Conservation (phyloP, 2,888 invertebrate species). For the Hoplodrina ambigua region DNA sequence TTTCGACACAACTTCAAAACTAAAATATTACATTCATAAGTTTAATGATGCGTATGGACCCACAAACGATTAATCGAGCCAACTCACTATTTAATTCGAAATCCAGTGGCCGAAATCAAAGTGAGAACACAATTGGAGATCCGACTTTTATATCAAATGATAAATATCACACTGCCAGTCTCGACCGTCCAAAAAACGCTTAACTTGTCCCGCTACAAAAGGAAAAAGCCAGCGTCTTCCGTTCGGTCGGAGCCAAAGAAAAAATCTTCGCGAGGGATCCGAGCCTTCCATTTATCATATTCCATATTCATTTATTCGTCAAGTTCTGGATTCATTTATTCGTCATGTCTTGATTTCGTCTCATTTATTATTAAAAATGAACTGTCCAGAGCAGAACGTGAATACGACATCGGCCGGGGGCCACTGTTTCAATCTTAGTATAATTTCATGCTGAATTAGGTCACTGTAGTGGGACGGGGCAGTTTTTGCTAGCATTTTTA, state of each 20-base stretch:
- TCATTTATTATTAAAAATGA: slow-evolving; percentile 91
- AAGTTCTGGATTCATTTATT: slow-evolving; percentile 91
- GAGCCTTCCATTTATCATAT: slow-evolving; percentile 90
- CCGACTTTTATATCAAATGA: slow-evolving; percentile 87
- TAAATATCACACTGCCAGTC: slow-evolving; percentile 87
- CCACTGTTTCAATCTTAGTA: slow-evolving; percentile 89
- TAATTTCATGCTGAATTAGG: slow-evolving; percentile 89
- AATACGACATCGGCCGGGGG: slow-evolving; percentile 83
- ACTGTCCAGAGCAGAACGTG: slow-evolving; percentile 88
- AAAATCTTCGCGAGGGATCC: slow-evolving; percentile 90
- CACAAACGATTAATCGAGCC: slow-evolving; percentile 55
- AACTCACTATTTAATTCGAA: slow-evolving; percentile 64
- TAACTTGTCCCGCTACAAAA: slow-evolving; percentile 90
- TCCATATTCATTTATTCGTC: slow-evolving; percentile 91
- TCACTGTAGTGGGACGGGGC: slow-evolving; percentile 66
- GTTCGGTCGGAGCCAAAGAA: slow-evolving; percentile 89
- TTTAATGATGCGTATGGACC: slow-evolving; percentile 50
- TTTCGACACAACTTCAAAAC: slow-evolving; percentile 56
- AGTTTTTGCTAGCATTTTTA: slow-evolving; percentile 65
- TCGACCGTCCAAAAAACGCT: slow-evolving; percentile 89
- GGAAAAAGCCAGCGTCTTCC: slow-evolving; percentile 90
- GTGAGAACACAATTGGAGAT: slow-evolving; percentile 83
- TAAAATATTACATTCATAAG: slow-evolving; percentile 52
- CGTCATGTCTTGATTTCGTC: slow-evolving; percentile 91
- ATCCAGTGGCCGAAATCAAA: slow-evolving; percentile 77